Base-by-base conservation (phyloP, 2,888 invertebrate species). In the Masnerella sp. region DNA sequence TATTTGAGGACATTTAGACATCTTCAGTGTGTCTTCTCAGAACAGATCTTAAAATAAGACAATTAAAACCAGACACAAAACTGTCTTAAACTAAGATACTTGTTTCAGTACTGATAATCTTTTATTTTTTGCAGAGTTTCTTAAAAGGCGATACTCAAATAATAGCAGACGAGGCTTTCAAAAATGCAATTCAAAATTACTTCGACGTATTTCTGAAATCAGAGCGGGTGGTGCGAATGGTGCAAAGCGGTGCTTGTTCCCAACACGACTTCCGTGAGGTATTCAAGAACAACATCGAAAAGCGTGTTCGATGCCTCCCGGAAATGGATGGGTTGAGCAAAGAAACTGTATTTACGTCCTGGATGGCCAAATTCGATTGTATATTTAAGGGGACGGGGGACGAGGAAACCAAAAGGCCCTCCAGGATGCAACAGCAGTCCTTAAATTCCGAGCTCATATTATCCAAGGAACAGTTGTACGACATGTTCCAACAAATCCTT, bases 311-410 rank as follows among this genome's bases (percentile, higher is more conserved):
- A 89, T 97, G 97, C 85, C 91, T 99, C 85, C 99, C 99, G 78
- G 99, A 99, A 91, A 99, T 99, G 86, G 99, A 99, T 89, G 99
- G 99, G 78, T 90, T 99, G 81, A 98, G 97, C 89, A 99, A 99
- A 90, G 99, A 99, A 89, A 99, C 98, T 40, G 99, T 99, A 36
- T 90, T 99, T 78, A 97, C 97, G 76, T 98, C 98, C 40, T 99
- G 99, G 99, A 94, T 99, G 93, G 97, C 98, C 62, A 99, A 98
- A 89, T 99, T 98, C 88, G 99, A 99, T 89, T 97, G 98, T 88
- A 99, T 99, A 85, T 94, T 98, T 88, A 96, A 96, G 89, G 96
- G 96, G 89, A 93, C 90, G 51, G 95, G 95, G 22, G 96, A 96
- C 83, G 96, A 96, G 82, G 96, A 96, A 81, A 91, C 93, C 9